These are phyloP conservation scores for Takifugu ocellatus DNA, from an alignment of 2,797 vertebrate species.

Conservation along the genomic window DNA sequence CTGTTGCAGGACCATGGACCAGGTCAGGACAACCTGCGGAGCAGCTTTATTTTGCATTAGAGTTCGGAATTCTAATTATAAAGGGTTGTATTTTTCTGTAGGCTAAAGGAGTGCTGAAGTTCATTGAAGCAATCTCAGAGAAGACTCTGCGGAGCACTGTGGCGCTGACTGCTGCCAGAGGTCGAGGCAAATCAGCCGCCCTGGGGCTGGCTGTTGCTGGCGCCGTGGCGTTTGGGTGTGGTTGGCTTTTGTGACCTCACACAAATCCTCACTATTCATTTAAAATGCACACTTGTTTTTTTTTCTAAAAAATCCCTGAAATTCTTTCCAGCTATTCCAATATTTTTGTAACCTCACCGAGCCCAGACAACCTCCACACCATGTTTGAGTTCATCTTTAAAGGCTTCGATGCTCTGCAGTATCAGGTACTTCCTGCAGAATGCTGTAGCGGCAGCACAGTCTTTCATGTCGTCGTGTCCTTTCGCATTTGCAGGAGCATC, in stretches of 20 bases:
- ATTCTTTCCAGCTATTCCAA: slow-evolving; percentile 88
- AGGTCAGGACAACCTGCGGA: slow-evolving; percentile 71
- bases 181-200: slow-evolving; percentile 95
- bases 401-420: slow-evolving; percentile 93
- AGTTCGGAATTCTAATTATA: too few species aligned
- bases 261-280: not conserved
- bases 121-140: slow-evolving; percentile 95
- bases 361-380: slow-evolving; percentile 96
- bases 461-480: not conserved
- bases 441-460: not conserved
- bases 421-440: slow-evolving; percentile 78
- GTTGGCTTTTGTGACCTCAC: not conserved
- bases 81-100: slow-evolving; percentile 39
- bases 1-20: slow-evolving; percentile 90
- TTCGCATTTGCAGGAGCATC: slow-evolving; percentile 82
- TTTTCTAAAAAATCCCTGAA: not conserved
- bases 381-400: slow-evolving; percentile 98
- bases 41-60: not conserved
- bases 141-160: slow-evolving; percentile 95
- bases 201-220: slow-evolving; percentile 91
- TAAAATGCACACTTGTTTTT: not conserved
- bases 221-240: slow-evolving; percentile 94
- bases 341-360: slow-evolving; percentile 96
- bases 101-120: slow-evolving; percentile 94
- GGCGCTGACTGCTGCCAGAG: slow-evolving; percentile 90